Evolutionary conservation across 2,888 invertebrate species (phyloP).

Genomic region (Nycteola revayana): DNA sequence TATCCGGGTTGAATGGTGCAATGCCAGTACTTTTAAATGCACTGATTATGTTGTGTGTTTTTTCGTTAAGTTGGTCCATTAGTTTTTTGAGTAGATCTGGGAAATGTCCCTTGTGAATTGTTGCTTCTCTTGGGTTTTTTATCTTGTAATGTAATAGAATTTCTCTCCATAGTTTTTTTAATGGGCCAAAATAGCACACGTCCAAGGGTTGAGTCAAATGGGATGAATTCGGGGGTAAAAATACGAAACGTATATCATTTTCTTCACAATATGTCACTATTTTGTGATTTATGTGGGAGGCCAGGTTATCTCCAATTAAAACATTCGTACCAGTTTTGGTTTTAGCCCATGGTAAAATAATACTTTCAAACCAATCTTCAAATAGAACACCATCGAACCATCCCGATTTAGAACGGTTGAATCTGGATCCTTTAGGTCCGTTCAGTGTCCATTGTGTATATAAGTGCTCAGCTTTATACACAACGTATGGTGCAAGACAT

Average conservation of each 20-base stretch:
- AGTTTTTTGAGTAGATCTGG: constrained; percentile 12
- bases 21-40: constrained; percentile 18
- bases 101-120: constrained; percentile 13
- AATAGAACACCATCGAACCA: constrained; percentile 38
- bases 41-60: constrained; percentile 3
- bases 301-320: constrained; percentile 8
- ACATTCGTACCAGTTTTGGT: no score
- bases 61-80: constrained; percentile 17
- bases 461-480: constrained; percentile 49
- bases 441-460: constrained; percentile 47
- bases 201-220: constrained; percentile 36
- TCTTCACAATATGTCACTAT: constrained; percentile 28
- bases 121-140: constrained; percentile 12
- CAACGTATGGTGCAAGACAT: constrained; percentile 43
- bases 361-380: constrained; percentile 40
- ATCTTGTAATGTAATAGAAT: constrained; percentile 21
- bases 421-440: constrained; percentile 8
- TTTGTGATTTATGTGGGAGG: constrained; percentile 17
- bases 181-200: constrained; percentile 29
- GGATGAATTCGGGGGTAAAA: constrained; percentile 33
- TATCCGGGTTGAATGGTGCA: constrained; percentile 10
- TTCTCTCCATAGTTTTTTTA: constrained; percentile 15
- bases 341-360: no score
- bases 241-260: constrained; percentile 33
- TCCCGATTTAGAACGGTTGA: constrained; percentile 41